A percentile compares a stretch with the other conserved stretches of the same genome.
These are phyloP conservation scores for Rhynchotus rufescens DNA, from an alignment of 2,797 vertebrate species.

Conservation along the genomic window DNA sequence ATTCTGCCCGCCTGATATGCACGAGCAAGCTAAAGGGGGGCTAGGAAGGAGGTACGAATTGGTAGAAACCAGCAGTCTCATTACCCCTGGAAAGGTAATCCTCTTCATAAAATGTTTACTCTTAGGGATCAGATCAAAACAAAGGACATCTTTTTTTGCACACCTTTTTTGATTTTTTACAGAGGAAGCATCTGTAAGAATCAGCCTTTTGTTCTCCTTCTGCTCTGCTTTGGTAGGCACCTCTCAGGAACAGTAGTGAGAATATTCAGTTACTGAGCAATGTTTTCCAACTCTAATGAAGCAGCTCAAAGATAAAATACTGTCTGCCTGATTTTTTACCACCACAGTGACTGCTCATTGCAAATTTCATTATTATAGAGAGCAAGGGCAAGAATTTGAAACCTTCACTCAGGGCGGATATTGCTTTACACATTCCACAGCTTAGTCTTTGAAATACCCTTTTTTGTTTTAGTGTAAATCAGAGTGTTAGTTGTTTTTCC, in stretches of 20 bases:
- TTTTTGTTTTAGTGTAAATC: background rate
- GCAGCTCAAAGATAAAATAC: background rate
- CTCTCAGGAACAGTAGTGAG: background rate
- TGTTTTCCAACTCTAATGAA: background rate
- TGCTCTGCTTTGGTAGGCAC: background rate
- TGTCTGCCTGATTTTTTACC: background rate
- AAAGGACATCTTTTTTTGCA: background rate
- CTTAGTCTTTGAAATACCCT: background rate
- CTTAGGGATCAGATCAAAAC: slow-evolving; percentile 28
- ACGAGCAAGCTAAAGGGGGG: background rate
- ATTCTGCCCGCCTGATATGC: background rate
- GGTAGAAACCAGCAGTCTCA: background rate
- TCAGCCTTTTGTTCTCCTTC: background rate
- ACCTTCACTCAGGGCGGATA: background rate
- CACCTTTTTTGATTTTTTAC: background rate
- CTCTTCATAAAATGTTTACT: background rate
- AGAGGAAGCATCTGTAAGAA: background rate
- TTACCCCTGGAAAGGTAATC: background rate
- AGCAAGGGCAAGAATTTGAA: background rate
- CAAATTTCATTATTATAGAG: slow-evolving; percentile 40
- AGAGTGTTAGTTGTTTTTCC: background rate
- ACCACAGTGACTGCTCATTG: background rate
- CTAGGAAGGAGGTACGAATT: background rate
- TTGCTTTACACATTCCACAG: slow-evolving; percentile 32
- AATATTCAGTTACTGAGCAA: background rate